These are phyloP conservation scores for Harpegnathos saltator DNA, from an alignment of 1,140 invertebrate species.

Conservation along the genomic window DNA sequence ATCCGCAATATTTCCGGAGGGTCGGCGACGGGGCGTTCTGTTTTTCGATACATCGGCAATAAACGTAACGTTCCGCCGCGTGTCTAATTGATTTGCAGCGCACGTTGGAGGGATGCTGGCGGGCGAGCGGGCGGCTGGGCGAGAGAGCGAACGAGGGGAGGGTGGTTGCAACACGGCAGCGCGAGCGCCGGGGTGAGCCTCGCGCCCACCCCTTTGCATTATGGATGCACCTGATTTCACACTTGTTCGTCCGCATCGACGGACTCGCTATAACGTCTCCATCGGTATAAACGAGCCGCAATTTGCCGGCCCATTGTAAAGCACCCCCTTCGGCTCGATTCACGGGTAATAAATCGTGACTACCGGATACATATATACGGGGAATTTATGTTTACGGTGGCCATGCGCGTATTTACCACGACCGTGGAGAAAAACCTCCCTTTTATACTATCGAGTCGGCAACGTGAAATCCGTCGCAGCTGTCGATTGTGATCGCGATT, in stretches of 20 bases:
- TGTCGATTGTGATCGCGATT: slow-evolving; percentile 28
- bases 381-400: slow-evolving; percentile 76
- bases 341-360: slow-evolving; percentile 80
- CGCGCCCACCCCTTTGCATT: slow-evolving; percentile 76
- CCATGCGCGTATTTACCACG: slow-evolving; percentile 39
- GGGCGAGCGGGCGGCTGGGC: slow-evolving; percentile 14
- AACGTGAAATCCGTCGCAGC: slow-evolving; percentile 62
- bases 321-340: slow-evolving; percentile 74
- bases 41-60: slow-evolving; percentile 66
- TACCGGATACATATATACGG: slow-evolving; percentile 56
- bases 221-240: slow-evolving; percentile 85
- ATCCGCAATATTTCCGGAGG: slow-evolving; percentile 47
- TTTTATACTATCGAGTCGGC: slow-evolving; percentile 12
- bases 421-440: slow-evolving; percentile 7
- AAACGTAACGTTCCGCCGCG: slow-evolving; percentile 74
- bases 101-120: slow-evolving; percentile 51
- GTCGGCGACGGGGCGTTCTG: slow-evolving; percentile 50
- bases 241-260: slow-evolving; percentile 82
- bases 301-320: slow-evolving; percentile 82
- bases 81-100: slow-evolving; percentile 82
- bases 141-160: slow-evolving; percentile 7
- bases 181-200: slow-evolving; percentile 31
- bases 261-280: slow-evolving; percentile 78
- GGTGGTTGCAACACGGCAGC: slow-evolving; percentile 32
- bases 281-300: slow-evolving; percentile 78